A percentile compares a stretch with the other conserved stretches of the same genome.
Evolutionary conservation across 2,113 vertebrate species (phyloP).

Genomic region (Varanus komodoensis): DNA sequence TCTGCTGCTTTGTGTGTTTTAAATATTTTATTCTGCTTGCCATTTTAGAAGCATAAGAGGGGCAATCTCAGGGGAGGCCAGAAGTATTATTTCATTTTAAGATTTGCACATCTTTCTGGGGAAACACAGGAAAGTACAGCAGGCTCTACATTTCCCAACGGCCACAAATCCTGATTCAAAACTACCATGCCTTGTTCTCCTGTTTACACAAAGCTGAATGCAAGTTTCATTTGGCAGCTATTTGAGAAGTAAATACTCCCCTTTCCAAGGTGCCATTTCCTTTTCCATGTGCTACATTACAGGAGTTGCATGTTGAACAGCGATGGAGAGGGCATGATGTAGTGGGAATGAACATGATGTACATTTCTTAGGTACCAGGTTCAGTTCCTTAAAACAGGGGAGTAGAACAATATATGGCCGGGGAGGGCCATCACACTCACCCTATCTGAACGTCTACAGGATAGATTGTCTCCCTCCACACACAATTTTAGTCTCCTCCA

Average conservation of each 20-base stretch:
- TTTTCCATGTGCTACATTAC: not conserved
- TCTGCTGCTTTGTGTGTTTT: constrained; percentile 46
- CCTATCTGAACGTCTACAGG: no score
- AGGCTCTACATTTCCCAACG: not conserved
- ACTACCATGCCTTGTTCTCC: not conserved
- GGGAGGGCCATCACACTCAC: no score
- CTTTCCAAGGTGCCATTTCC: constrained; percentile 13
- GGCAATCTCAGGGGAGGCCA: constrained; percentile 51
- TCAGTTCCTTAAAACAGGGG: not conserved
- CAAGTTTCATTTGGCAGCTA: constrained; percentile 24
- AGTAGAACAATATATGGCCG: not conserved
- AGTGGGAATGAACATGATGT: not conserved
- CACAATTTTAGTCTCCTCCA: no score
- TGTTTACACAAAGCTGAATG: constrained; percentile 12
- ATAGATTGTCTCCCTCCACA: no score
- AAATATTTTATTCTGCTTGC: constrained; percentile 55
- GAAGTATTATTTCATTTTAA: constrained; percentile 55
- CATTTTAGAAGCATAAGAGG: constrained; percentile 42
- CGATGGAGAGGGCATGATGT: not conserved
- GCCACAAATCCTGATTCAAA: constrained; percentile 10
- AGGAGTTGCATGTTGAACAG: not conserved
- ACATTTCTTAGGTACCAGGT: not conserved
- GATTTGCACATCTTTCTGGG: constrained; percentile 45
- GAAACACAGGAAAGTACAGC: constrained; percentile 39
- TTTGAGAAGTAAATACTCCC: constrained; percentile 13